Percentiles rank a stretch among this genome's conserved stretches.
phyloP scores from a whole-genome alignment of 2,113 vertebrate genomes.

The Passer montanus region DNA sequence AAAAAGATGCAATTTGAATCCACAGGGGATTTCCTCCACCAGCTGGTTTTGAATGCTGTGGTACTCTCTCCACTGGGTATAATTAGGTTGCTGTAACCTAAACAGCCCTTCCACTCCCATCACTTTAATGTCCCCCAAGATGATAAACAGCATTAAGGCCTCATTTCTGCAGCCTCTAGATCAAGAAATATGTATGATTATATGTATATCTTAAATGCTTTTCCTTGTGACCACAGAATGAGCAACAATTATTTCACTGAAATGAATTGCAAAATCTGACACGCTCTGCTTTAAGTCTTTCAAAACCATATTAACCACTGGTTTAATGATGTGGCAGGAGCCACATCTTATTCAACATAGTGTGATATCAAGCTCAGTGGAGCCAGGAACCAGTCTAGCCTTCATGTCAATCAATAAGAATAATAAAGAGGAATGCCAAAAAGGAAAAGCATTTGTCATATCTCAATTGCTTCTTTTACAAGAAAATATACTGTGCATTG shows the following conservation, averaged over 20 bases:
- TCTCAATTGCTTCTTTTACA: not conserved
- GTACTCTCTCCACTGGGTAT: slow-evolving; percentile 46
- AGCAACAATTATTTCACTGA: not conserved
- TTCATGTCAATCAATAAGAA: not conserved
- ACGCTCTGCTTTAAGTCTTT: slow-evolving; percentile 14
- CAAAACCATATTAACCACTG: not conserved
- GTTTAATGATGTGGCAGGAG: not conserved
- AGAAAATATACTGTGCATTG: not conserved
- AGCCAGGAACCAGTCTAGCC: not conserved
- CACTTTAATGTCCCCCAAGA: slow-evolving; percentile 52
- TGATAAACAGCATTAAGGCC: slow-evolving; percentile 64
- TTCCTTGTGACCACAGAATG: slow-evolving; percentile 8
- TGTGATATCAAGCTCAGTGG: not conserved
- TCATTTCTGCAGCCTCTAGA: not conserved
- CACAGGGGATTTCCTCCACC: slow-evolving; percentile 20
- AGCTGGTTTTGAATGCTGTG: slow-evolving; percentile 31
- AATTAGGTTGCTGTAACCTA: slow-evolving; percentile 54
- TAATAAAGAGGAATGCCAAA: not conserved
- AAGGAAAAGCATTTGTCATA: not conserved
- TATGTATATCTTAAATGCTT: not conserved
- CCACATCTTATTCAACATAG: not conserved
- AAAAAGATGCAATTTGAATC: slow-evolving; percentile 16
- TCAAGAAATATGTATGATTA: slow-evolving; percentile 19
- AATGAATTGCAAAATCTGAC: not conserved
- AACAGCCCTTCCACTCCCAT: slow-evolving; percentile 55